A percentile compares a stretch with the other conserved stretches of the same genome.
Evolutionary conservation across 2,888 invertebrate species (phyloP).

Genomic region (Latrodectus elegans): DNA sequence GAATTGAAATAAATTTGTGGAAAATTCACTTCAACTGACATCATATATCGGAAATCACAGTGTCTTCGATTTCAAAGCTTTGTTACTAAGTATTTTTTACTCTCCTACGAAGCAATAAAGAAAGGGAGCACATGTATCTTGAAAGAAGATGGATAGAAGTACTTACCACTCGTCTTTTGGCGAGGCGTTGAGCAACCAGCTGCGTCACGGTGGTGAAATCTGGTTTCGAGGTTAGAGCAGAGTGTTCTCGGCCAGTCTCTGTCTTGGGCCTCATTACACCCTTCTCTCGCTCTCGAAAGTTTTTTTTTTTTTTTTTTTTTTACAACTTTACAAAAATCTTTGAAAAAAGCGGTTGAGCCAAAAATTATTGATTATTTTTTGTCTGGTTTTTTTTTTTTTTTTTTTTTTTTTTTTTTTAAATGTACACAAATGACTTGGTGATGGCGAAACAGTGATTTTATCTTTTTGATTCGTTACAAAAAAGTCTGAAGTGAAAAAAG

Average conservation of each 20-base stretch:
- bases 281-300: background rate
- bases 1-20: too few species aligned
- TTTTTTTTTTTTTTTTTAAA: slow-evolving; percentile 12
- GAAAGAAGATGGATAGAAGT: too few species aligned
- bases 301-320: background rate
- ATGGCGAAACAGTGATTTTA: slow-evolving; percentile 30
- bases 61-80: too few species aligned
- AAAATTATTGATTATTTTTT: background rate
- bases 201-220: background rate
- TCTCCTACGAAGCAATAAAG: too few species aligned
- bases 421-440: slow-evolving; percentile 62
- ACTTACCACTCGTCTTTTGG: slow-evolving; percentile 3
- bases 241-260: background rate
- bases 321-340: slow-evolving; percentile 1
- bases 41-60: too few species aligned
- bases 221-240: background rate
- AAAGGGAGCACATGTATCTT: too few species aligned
- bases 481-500: slow-evolving; percentile 67
- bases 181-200: background rate
- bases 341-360: slow-evolving; percentile 51
- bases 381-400: background rate
- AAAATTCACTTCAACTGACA: too few species aligned
- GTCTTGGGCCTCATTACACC: background rate
- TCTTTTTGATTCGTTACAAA: slow-evolving; percentile 25
- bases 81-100: too few species aligned